Conservation (phyloP, 2,888 invertebrate species). For the Thalpophila matura region DNA sequence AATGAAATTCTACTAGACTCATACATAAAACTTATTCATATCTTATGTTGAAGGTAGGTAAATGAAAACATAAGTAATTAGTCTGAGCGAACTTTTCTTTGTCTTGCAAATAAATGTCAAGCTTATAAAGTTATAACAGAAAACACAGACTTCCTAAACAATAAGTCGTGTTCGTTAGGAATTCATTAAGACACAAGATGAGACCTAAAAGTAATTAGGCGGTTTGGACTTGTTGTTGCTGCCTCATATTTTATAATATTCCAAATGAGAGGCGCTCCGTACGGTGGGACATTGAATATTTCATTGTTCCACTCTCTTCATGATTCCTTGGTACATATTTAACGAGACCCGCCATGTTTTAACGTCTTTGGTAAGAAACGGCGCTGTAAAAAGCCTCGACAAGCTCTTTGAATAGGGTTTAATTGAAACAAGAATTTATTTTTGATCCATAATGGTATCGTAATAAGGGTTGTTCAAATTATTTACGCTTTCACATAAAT, state of each 20-base stretch:
- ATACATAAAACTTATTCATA: neutral
- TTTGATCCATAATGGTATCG: slow-evolving; percentile 18
- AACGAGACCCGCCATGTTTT: slow-evolving; percentile 67
- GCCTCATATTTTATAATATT: slow-evolving; percentile 55
- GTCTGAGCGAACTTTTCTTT: slow-evolving; percentile 14
- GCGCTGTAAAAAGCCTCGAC: slow-evolving; percentile 32
- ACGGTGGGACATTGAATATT: slow-evolving; percentile 69
- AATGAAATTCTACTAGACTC: neutral
- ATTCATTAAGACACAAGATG: slow-evolving; percentile 58
- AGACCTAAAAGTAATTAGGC: slow-evolving; percentile 58
- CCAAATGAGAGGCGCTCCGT: slow-evolving; percentile 38
- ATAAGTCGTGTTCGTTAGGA: slow-evolving; percentile 52
- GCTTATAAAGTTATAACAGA: slow-evolving; percentile 24
- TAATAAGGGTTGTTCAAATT: slow-evolving; percentile 7
- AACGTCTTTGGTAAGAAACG: slow-evolving; percentile 43
- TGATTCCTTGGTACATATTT: slow-evolving; percentile 76
- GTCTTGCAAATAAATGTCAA: slow-evolving; percentile 13
- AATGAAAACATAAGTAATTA: slow-evolving; percentile 38
- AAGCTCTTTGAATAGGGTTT: slow-evolving; percentile 15
- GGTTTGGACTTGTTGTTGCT: slow-evolving; percentile 40
- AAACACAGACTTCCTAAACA: slow-evolving; percentile 40
- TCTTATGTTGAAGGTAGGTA: neutral
- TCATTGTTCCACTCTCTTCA: slow-evolving; percentile 69
- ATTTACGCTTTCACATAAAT: slow-evolving; percentile 5
- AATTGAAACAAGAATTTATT: slow-evolving; percentile 46